These are phyloP conservation scores for Lipotes vexillifer DNA, from an alignment of 2,113 vertebrate species.

Conservation along the genomic window DNA sequence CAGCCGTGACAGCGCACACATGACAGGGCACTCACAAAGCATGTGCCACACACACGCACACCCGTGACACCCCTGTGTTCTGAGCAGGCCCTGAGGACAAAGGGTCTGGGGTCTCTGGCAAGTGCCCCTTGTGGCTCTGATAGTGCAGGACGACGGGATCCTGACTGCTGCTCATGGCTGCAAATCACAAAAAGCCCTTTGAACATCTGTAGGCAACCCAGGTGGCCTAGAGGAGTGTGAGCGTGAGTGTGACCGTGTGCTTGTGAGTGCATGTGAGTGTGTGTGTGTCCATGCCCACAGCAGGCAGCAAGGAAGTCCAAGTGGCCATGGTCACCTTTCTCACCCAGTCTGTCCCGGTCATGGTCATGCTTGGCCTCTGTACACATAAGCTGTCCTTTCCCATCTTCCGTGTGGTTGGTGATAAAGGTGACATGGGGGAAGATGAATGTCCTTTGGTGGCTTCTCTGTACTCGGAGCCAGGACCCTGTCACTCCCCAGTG, in stretches of 20 bases:
- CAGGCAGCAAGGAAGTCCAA: conserved; percentile 59
- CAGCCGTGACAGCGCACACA: accelerated
- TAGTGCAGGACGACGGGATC: accelerated
- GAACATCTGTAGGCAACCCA: background rate
- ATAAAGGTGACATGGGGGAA: conserved; percentile 39
- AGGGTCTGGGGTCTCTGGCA: background rate
- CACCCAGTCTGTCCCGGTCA: conserved; percentile 49
- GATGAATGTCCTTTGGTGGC: conserved; percentile 50
- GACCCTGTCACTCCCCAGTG: background rate
- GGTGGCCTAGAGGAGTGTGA: background rate
- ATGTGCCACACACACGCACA: background rate
- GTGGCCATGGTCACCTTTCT: conserved; percentile 54
- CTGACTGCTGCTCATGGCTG: accelerated
- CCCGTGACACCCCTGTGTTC: background rate
- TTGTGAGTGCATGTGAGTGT: background rate
- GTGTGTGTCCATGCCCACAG: accelerated
- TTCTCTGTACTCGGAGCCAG: conserved; percentile 9
- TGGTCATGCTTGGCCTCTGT: background rate
- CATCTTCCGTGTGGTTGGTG: conserved; percentile 50
- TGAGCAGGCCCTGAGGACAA: background rate
- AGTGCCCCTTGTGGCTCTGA: background rate
- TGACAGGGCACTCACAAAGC: accelerated
- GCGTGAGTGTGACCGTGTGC: background rate
- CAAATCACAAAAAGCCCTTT: background rate
- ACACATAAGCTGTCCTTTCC: background rate